Evolutionary conservation across 2,888 invertebrate genomes (phyloP), one percentile per base, ranked within the genome.

Genomic region (Lottia scabra): DNA sequence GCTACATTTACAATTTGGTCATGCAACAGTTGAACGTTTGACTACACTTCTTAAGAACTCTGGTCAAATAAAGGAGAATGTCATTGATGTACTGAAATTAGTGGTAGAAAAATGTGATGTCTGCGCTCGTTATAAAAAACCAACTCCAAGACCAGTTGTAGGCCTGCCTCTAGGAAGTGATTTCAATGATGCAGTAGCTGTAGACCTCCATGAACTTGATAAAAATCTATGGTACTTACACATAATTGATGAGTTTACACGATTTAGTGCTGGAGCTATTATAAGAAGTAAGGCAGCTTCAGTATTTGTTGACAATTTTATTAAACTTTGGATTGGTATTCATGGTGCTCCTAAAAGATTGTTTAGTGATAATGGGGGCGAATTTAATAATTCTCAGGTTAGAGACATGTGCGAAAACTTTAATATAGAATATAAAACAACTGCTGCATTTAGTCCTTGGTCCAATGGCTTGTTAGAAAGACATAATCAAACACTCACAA

Each of bases 391-490:
- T 46, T n/a, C 63, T 5, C 63, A 68, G 23, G 67, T 72, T 30
- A 38, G 38, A 43, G 72, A 72, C 44, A 69, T 72, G 69, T 45
- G 65, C 45, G 69, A 72, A n/a, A 71, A 71, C 38, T 67, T 68
- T 15, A 73, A 71, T 56, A 73, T 67, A 46, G 38, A 68, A 63
- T 48, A 67, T 4, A 69, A 70, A 69, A 70, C 70, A 12, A 73
- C 73, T 19, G 67, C 73, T 56, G 73, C 70, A 0, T 72, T 43
- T 16, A 75, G 72, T 43, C 75, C 75, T 13, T 75, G 74, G 75
- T 66, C 62, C 45, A 65, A 74, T 68, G 68, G 69, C 23, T 13
- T 68, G 26, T 19, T 72, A 13, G 68, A 72, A 44, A 30, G 66
- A n/a, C 75, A 73, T 65, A 73, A 73, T 23, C 70, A 70, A 48